Evolutionary conservation across 2,888 invertebrate genomes (phyloP).

Genomic region (Diplolepis rosae): DNA sequence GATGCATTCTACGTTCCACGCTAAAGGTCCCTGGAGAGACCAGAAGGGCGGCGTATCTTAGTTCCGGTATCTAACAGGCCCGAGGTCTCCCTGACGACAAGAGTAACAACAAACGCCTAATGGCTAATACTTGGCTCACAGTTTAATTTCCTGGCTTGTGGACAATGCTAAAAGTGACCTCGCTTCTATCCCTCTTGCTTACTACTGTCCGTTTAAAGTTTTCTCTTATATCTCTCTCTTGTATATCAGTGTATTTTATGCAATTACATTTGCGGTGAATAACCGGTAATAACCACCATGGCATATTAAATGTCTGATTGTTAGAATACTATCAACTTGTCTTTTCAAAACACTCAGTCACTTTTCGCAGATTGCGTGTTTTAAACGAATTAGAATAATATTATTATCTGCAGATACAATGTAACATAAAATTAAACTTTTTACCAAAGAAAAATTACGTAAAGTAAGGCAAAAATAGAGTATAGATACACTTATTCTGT

Average conservation of each 20-base stretch:
- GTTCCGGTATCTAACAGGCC: conserved; percentile 67
- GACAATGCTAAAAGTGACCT: conserved; percentile 60
- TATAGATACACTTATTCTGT: background rate
- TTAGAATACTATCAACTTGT: conserved; percentile 29
- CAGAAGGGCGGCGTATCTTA: conserved; percentile 64
- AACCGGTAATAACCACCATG: conserved; percentile 41
- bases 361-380: conserved; percentile 9
- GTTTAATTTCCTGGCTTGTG: conserved; percentile 71
- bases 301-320: conserved; percentile 54
- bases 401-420: background rate
- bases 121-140: conserved; percentile 66
- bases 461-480: background rate
- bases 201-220: conserved; percentile 5
- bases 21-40: conserved; percentile 57
- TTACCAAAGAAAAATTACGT: background rate
- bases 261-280: conserved; percentile 27
- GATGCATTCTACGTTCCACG: conserved; percentile 59
- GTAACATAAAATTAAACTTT: background rate
- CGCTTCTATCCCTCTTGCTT: conserved; percentile 31
- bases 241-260: conserved; percentile 19
- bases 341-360: conserved; percentile 2
- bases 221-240: conserved; percentile 34
- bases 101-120: conserved; percentile 70
- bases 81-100: conserved; percentile 67
- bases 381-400: background rate